phyloP scores from a whole-genome alignment of 2,113 vertebrate genomes.

The Nanorana parkeri region DNA sequence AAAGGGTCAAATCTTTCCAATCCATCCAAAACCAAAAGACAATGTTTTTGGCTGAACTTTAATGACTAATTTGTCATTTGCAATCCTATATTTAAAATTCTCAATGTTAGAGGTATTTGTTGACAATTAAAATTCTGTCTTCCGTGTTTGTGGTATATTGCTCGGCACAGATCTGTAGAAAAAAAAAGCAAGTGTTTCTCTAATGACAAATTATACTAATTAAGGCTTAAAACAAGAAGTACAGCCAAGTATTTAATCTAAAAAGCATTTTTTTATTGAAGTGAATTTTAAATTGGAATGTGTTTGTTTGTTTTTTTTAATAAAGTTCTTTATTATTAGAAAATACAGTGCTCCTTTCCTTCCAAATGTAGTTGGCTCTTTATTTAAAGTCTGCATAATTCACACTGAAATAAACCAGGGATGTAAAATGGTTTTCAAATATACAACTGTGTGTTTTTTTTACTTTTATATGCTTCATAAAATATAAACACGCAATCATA shows the following conservation, averaged over 20 bases:
- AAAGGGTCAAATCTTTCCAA: too few species aligned
- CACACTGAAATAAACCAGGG: too few species aligned
- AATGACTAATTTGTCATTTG: background rate
- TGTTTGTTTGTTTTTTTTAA: background rate
- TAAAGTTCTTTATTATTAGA: too few species aligned
- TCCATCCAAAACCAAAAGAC: background rate
- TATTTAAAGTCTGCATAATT: too few species aligned
- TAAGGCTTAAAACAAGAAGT: background rate
- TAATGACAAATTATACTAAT: conserved; percentile 6
- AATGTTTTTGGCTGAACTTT: background rate
- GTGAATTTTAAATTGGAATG: background rate
- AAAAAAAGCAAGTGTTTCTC: background rate
- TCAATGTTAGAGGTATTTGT: background rate
- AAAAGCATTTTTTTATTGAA: background rate
- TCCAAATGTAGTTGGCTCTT: too few species aligned
- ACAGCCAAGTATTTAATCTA: background rate
- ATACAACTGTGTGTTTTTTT: too few species aligned
- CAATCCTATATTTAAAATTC: background rate
- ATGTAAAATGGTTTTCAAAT: too few species aligned
- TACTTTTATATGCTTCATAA: too few species aligned
- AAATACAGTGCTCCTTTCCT: too few species aligned
- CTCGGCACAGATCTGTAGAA: background rate
- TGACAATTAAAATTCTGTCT: conserved; percentile 15
- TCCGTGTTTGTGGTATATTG: background rate
- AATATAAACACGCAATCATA: too few species aligned